Evolutionary conservation across 2,113 vertebrate genomes (phyloP).

Genomic region (Melospiza melodia): DNA sequence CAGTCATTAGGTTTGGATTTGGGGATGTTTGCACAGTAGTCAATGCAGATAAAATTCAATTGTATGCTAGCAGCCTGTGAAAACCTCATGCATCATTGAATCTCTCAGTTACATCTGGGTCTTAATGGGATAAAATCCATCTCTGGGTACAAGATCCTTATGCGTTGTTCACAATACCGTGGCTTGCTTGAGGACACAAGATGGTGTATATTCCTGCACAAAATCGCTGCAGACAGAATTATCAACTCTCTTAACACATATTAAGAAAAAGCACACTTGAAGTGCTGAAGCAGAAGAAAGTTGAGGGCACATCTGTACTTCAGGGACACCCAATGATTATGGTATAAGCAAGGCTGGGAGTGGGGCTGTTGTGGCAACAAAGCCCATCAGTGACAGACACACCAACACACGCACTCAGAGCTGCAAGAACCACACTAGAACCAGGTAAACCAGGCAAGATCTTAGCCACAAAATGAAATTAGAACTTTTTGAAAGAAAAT

Average conservation of each 20-base stretch:
- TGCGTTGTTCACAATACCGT: neutral
- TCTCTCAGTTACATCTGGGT: neutral
- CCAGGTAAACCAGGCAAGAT: fast-evolving
- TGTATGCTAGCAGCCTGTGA: neutral
- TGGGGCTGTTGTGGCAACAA: neutral
- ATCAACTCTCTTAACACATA: neutral
- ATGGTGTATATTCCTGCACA: too few species aligned
- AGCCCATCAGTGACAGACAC: fast-evolving
- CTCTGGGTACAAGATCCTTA: neutral
- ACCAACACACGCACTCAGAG: fast-evolving
- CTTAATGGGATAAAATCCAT: neutral
- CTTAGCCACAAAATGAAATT: neutral
- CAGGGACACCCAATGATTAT: neutral
- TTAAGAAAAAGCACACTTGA: neutral
- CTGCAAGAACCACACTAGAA: neutral
- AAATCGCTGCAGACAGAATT: neutral
- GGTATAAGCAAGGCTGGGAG: neutral
- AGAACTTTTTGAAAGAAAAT: neutral
- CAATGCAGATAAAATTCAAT: conserved; percentile 28
- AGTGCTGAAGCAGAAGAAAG: neutral
- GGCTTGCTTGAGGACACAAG: neutral
- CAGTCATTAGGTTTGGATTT: conserved; percentile 4
- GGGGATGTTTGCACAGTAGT: conserved; percentile 8
- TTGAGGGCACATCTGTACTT: neutral
- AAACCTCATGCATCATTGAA: neutral